A percentile compares a stretch with the other conserved stretches of the same genome.
Conservation (phyloP, 2,888 invertebrate genomes). For the Apamea anceps region DNA sequence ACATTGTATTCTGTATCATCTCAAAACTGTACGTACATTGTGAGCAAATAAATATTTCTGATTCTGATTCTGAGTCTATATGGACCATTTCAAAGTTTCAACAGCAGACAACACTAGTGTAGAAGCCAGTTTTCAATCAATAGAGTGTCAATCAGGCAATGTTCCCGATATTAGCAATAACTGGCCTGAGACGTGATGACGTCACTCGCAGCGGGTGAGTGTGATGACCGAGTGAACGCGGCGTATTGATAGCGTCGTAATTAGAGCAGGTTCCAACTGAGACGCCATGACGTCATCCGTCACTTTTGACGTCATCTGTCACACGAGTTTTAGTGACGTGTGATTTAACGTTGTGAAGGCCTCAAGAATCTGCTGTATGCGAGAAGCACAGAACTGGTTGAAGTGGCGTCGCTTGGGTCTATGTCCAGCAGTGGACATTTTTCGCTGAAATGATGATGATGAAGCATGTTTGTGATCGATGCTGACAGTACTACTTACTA, state of each 20-base stretch:
- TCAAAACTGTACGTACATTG: no score
- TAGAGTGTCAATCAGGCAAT: background rate
- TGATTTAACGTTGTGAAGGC: background rate
- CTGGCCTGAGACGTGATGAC: slow-evolving; percentile 1
- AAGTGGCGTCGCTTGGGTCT: background rate
- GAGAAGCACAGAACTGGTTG: background rate
- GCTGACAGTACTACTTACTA: no score
- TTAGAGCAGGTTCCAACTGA: background rate
- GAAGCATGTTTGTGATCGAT: background rate
- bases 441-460: background rate
- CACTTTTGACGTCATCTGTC: background rate
- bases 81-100: background rate
- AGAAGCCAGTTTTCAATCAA: background rate
- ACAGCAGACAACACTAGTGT: background rate
- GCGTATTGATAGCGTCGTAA: background rate
- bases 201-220: background rate
- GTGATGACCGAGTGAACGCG: background rate
- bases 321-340: background rate
- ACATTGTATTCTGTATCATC: no score
- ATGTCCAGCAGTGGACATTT: background rate
- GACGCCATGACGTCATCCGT: slow-evolving; percentile 3
- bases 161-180: background rate
- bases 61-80: no score
- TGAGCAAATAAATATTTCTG: no score
- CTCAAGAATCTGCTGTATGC: background rate